phyloP scores from a whole-genome alignment of 2,113 vertebrate species.

The Tricholaema leucomelas region DNA sequence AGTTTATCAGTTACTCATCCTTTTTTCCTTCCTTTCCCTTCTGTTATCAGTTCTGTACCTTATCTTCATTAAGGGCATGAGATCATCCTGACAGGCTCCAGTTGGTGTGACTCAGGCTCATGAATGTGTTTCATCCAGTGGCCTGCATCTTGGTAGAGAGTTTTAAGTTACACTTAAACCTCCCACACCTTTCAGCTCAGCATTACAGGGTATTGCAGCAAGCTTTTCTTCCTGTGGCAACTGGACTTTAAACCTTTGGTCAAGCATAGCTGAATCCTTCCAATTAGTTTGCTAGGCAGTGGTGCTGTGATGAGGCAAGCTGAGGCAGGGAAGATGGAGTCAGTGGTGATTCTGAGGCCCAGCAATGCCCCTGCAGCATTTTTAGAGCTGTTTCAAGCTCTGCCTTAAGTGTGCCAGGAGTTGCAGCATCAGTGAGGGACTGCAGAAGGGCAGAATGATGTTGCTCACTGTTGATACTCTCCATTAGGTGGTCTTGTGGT shows the following conservation, averaged over 20 bases:
- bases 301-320: not conserved
- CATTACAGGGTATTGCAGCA: not conserved
- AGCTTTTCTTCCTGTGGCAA: not conserved
- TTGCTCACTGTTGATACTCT: not conserved
- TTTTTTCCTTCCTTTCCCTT: not conserved
- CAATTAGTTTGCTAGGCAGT: not conserved
- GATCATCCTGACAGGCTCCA: not conserved
- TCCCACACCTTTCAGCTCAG: not conserved
- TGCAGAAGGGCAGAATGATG: not conserved
- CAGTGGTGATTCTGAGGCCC: not conserved
- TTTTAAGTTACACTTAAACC: not conserved
- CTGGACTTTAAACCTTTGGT: not conserved
- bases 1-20: not conserved
- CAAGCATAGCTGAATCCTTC: not conserved
- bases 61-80: not conserved
- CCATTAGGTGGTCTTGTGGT: not conserved
- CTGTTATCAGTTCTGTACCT: not conserved
- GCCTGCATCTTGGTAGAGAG: not conserved
- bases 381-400: not conserved
- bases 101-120: not conserved
- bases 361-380: accelerated
- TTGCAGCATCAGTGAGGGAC: not conserved
- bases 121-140: not conserved
- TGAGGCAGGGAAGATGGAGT: not conserved
- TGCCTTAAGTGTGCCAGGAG: not conserved